Base-by-base conservation (phyloP, 92 coral and sea anemone species). In the Parazoanthus swiftii region DNA sequence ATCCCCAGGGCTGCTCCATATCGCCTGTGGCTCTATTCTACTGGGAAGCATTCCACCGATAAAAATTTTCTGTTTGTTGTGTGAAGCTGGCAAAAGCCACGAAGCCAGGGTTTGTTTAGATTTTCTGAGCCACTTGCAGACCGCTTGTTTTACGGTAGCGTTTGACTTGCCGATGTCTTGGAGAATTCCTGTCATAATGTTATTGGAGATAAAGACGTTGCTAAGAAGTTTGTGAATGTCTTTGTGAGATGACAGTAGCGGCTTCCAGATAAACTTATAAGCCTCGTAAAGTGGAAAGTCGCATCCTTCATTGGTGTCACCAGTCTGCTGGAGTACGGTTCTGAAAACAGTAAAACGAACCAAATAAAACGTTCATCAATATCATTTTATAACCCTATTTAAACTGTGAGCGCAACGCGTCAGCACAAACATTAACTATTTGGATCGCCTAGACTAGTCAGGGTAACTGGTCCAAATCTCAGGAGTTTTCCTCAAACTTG, bases 21-120 rank as follows among this genome's bases (percentile, higher is more conserved):
- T 89, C 0, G 97, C 97, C 59, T 89, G 88, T 6, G 95, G 91
- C 70, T 91, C 97, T 37, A 76, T 48, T 42, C 82, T 82, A 63
- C 95, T 94, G 13, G 97, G 97, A 79, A 94, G 91, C 97, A 94
- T 94, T n/a, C 97, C 97, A 43, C 97, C 97, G 25, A 94, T 90
- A 79, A 37, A 92, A 21, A 94, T 80, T 10, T 79, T 82, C 39
- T 65, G 78, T 82, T 92, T 92, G 37, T 71, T 82, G 50, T 88
- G 51, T 20, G 77, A 79, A 33, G 74, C 86, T 50, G 88, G 43
- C 67, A 90, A 91, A 82, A 94, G 48, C 97, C 97, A 94, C 84
- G 97, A 93, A 23, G 89, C 84, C 91, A 93, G 85, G 46, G 90
- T 50, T 15, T 48, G 86, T 72, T 86, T 91, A 82, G 95, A 85